Evolutionary conservation across 2,113 vertebrate species (phyloP).

Genomic region (Crotalus horridus): DNA sequence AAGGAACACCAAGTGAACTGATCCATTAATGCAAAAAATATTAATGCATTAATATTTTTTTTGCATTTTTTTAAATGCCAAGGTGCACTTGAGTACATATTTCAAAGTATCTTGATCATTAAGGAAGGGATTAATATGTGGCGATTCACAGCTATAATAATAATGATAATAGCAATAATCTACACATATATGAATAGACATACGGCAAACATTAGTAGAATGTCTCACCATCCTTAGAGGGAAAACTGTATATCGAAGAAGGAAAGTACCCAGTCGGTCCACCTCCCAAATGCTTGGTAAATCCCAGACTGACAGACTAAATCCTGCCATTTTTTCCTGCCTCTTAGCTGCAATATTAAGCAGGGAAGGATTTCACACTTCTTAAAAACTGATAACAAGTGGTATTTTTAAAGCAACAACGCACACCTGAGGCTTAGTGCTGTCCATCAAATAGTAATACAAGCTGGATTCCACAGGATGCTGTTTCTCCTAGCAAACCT

Average conservation of each 20-base stretch:
- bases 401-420: background rate
- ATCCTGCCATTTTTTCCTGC: background rate
- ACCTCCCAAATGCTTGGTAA: background rate
- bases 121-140: background rate
- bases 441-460: constrained; percentile 11
- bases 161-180: background rate
- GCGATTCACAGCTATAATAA: background rate
- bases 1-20: background rate
- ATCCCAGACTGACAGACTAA: background rate
- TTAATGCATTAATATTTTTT: background rate
- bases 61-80: background rate
- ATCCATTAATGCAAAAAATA: background rate
- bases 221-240: background rate
- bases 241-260: background rate
- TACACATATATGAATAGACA: background rate
- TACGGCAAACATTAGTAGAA: background rate
- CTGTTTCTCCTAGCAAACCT: background rate
- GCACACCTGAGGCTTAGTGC: constrained; percentile 10
- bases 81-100: background rate
- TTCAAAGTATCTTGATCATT: background rate
- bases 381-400: background rate
- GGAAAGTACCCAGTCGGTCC: fast-evolving
- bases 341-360: background rate
- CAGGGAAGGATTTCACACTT: background rate
- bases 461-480: background rate